Evolutionary conservation across 2,888 invertebrate species (phyloP), one percentile per base, ranked within the genome.

Genomic region (Mamestra brassicae): DNA sequence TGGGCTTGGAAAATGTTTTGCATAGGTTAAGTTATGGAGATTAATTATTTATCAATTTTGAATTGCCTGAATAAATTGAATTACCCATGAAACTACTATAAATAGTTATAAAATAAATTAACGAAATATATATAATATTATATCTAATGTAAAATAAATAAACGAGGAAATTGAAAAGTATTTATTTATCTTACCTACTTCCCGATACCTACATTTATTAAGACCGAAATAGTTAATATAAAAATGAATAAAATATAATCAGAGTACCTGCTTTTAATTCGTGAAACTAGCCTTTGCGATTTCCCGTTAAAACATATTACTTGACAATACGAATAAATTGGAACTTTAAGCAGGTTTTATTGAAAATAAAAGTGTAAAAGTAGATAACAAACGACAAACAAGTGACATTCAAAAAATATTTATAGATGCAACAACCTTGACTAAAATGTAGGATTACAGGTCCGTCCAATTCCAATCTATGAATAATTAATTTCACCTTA

Each of bases 401-500:
- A 55, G 15, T 78, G 34, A 55, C 55, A 50, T 70, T 78, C 15
- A 50, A 70, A 50, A 15, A 34, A 10, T 78, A 55, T 70, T 70
- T 42, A 50, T 78, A 26, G 10, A 55, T 11, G n/a, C 42, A 45
- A 6, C 11, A 38, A 36, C 60, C 60, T 61, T 55, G 50, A 54
- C 15, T n/a, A 52, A 71, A 71, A n/a, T 52, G 52, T 52, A 38
- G 50, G 60, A 55, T 73, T 71, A 54, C 13, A 34, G 38, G 17
- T 17, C 6, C 52, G 7, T 52, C 15, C 17, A 52, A 17, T 17
- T 52, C 17, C 7, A 52, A 17, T 17, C 6, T 58, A 50, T 55
- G 50, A 42, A 81, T 78, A 42, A 78, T 78, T 42, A 81, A 81
- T 78, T 67, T 50, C 0, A 8, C 45, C 4, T 26, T 6, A 76